Evolutionary conservation across 2,797 vertebrate species (phyloP).

Genomic region (Carcharodon carcharias): DNA sequence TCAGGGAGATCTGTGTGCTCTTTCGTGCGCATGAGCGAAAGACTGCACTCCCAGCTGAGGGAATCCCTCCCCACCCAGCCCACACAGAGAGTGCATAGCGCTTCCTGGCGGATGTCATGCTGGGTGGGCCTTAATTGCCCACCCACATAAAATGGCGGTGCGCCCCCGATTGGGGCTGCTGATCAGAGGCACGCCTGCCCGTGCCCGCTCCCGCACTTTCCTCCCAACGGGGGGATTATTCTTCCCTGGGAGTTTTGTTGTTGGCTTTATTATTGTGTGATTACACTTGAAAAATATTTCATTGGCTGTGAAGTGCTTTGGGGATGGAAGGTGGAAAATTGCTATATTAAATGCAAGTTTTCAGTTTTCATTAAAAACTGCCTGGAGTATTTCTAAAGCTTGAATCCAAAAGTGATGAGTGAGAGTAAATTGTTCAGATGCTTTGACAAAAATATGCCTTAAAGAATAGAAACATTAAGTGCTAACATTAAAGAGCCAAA

Average conservation of each 20-base stretch:
- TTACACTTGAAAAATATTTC: not conserved
- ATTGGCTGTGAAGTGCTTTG: not conserved
- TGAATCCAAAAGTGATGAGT: not conserved
- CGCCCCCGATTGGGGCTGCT: no score
- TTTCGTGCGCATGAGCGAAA: no score
- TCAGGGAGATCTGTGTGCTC: no score
- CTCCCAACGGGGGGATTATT: no score
- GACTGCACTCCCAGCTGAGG: no score
- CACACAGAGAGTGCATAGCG: no score
- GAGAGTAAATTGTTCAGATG: not conserved
- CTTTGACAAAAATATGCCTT: not conserved
- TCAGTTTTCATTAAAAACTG: not conserved
- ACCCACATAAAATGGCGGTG: no score
- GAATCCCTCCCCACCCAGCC: no score
- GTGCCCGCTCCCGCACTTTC: no score
- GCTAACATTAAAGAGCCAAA: not conserved
- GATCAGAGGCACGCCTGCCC: no score
- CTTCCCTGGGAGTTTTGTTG: not conserved
- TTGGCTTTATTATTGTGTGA: not conserved
- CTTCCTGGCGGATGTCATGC: no score
- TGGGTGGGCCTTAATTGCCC: no score
- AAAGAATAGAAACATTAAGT: not conserved
- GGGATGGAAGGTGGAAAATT: not conserved
- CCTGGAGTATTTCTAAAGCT: not conserved
- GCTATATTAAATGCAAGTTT: not conserved